Evolutionary conservation across 1,140 invertebrate species (phyloP).

Genomic region (Trichoplusia ni): DNA sequence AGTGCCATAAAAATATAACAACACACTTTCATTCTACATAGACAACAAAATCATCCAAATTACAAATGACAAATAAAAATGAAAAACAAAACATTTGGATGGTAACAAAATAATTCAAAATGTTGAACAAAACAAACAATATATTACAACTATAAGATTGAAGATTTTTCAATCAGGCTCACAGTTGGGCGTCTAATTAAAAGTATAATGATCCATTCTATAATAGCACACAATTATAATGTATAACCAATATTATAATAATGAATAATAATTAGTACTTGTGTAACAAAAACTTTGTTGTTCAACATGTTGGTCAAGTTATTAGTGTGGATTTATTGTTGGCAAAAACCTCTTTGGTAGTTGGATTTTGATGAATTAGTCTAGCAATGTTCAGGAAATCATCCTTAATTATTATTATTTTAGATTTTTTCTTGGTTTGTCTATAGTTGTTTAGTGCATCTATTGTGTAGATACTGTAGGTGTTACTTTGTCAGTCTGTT

Average conservation of each 20-base stretch:
- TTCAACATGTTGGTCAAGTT: too few species aligned
- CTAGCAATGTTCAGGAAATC: too few species aligned
- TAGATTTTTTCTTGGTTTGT: too few species aligned
- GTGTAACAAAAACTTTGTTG: constrained; percentile 12
- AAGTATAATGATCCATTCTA: constrained; percentile 61
- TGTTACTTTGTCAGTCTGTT: too few species aligned
- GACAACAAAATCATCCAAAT: neutral
- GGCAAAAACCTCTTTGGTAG: neutral
- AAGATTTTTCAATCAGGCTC: constrained; percentile 69
- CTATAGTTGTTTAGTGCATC: too few species aligned
- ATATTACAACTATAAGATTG: constrained; percentile 26
- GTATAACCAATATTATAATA: constrained; percentile 44
- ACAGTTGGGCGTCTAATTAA: constrained; percentile 66
- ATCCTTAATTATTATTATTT: too few species aligned
- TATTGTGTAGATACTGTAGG: too few species aligned
- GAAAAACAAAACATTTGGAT: neutral
- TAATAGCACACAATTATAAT: constrained; percentile 41
- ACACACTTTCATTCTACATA: too few species aligned
- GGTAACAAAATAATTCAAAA: constrained; percentile 4
- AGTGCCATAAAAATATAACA: too few species aligned
- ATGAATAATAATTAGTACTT: constrained; percentile 32
- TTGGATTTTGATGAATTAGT: too few species aligned
- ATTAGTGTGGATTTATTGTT: too few species aligned
- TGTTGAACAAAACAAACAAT: neutral
- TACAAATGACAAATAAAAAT: neutral